Evolutionary conservation across 2,797 vertebrate species (phyloP).

Genomic region (Rhynchonycteris naso): DNA sequence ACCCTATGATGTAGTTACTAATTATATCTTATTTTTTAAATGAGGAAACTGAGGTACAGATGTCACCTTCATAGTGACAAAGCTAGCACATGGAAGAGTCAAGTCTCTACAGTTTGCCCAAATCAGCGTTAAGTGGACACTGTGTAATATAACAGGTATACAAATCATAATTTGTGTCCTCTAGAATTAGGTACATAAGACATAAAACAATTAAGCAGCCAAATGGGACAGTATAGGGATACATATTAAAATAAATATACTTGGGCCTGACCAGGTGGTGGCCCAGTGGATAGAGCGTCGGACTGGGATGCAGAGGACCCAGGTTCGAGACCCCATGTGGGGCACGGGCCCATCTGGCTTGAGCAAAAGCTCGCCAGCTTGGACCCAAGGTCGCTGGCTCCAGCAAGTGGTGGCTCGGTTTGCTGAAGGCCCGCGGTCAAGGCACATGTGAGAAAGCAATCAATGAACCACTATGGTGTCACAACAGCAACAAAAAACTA

Average conservation of each 20-base stretch:
- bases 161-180: not conserved
- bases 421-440: too few species aligned
- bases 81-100: not conserved
- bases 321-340: too few species aligned
- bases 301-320: too few species aligned
- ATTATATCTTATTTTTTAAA: not conserved
- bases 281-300: too few species aligned
- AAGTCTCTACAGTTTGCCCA: not conserved
- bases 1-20: not conserved
- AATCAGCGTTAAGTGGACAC: not conserved
- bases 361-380: too few species aligned
- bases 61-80: not conserved
- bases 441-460: too few species aligned
- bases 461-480: too few species aligned
- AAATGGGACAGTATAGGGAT: not conserved
- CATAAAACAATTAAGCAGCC: not conserved
- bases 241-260: constrained; percentile 19
- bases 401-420: too few species aligned
- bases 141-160: not conserved
- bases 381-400: too few species aligned
- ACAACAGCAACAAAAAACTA: too few species aligned
- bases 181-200: not conserved
- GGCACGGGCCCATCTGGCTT: too few species aligned
- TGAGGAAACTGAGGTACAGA: not conserved
- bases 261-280: too few species aligned